Percentiles rank a stretch among this genome's conserved stretches.
Conservation (phyloP, 1,140 invertebrate genomes). For the Mamestra configurata region DNA sequence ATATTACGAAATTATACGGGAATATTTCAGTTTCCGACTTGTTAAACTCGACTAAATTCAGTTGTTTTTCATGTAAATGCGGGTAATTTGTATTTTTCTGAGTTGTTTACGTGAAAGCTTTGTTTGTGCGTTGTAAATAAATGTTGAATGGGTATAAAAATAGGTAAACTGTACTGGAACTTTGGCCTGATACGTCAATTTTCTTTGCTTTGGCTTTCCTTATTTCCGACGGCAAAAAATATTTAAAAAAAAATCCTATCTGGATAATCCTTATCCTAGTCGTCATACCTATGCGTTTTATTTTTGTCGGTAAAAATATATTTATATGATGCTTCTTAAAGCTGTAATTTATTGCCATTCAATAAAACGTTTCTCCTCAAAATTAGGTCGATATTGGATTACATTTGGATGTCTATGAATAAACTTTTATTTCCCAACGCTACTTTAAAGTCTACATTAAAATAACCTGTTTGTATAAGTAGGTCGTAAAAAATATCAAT, state of each 20-base stretch:
- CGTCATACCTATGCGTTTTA: not conserved
- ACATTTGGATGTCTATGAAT: slow-evolving; percentile 23
- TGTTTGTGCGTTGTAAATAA: slow-evolving; percentile 1
- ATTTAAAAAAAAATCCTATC: too few species aligned
- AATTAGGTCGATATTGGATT: slow-evolving; percentile 31
- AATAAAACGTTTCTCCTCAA: not conserved
- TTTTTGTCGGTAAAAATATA: not conserved
- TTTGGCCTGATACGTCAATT: too few species aligned
- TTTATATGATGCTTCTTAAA: not conserved
- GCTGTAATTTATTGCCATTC: not conserved
- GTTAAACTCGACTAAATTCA: slow-evolving; percentile 51
- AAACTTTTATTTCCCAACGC: slow-evolving; percentile 23
- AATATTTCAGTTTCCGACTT: slow-evolving; percentile 58
- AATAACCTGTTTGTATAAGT: not conserved
- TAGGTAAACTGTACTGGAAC: too few species aligned
- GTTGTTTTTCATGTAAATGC: slow-evolving; percentile 47
- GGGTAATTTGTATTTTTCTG: slow-evolving; percentile 39
- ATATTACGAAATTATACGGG: slow-evolving; percentile 61
- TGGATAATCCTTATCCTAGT: too few species aligned
- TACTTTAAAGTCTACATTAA: slow-evolving; percentile 46
- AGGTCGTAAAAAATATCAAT: slow-evolving; percentile 29
- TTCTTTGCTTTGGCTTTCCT: not conserved
- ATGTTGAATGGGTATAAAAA: not conserved
- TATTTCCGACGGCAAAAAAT: not conserved
- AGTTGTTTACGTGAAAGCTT: slow-evolving; percentile 13